Evolutionary conservation across 1,140 invertebrate genomes (phyloP), one percentile per base, ranked within the genome.

Genomic region (Acromyrmex charruanus): DNA sequence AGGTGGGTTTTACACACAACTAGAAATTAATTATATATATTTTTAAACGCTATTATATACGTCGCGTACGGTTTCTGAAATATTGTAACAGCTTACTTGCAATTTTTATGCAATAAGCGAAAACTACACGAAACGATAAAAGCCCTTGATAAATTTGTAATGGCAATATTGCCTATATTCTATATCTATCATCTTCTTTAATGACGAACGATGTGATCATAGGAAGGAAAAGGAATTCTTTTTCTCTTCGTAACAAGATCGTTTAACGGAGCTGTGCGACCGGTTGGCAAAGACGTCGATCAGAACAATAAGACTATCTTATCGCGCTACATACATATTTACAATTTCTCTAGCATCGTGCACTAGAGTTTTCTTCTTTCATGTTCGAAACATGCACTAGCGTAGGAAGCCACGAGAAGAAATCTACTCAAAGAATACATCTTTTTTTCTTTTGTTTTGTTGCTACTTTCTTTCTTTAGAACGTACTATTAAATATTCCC

Each of bases 321-420:
- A 94, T 94, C 90, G 91, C 90, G 91, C 94, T 95, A 95, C 94
- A 94, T 95, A 95, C 94, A 95, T 95, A 95, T 95, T 93, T 95
- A 95, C 94, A 95, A 89, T 85, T 86, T 89, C 93, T 92, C 92
- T 90, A 81, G 80, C 77, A 88, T 55, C 21, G 90, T 92, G 89
- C 81, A 81, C 90, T 55, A 86, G 63, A 87, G 61, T 87, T 89
- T 81, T 81, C 59, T 87, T 90, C 82, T 80, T 88, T 74, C 86
- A 63, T 90, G 92, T 93, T 91, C 88, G 92, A 87, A 94, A 92
- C 79, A 82, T 92, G 91, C 91, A 93, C 91, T 91, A 92, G 87
- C 90, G 49, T 59, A 65, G 87, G 61, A 90, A 90, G 89, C 77
- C 79, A 90, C 58, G 61, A 82, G 89, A 88, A 90, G 77, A 72